phyloP scores from a whole-genome alignment of 2,113 vertebrate genomes.

The Sialia sialis region DNA sequence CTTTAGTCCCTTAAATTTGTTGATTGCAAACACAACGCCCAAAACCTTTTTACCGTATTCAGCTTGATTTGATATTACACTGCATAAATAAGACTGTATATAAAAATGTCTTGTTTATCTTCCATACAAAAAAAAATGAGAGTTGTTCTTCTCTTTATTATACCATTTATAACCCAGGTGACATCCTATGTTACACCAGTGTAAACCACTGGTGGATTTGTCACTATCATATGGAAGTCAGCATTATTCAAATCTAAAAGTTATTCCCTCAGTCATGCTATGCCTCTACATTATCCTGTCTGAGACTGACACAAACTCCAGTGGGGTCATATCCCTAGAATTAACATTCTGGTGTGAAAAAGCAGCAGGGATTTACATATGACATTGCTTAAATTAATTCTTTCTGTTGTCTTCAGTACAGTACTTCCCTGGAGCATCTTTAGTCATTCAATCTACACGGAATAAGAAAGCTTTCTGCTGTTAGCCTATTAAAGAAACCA shows the following conservation, averaged over 20 bases:
- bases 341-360: slow-evolving; percentile 48
- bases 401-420: slow-evolving; percentile 45
- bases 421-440: slow-evolving; percentile 54
- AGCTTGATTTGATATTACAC: slow-evolving; percentile 27
- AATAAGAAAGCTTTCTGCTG: slow-evolving; percentile 43
- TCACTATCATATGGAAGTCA: slow-evolving; percentile 13
- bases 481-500: slow-evolving; percentile 47
- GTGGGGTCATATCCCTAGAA: slow-evolving; percentile 21
- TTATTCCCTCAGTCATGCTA: background rate
- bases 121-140: background rate
- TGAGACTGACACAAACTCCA: slow-evolving; percentile 40
- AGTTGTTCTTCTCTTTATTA: background rate
- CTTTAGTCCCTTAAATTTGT: slow-evolving; percentile 39
- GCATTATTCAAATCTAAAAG: slow-evolving; percentile 28
- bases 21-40: slow-evolving; percentile 46
- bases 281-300: slow-evolving; percentile 16
- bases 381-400: slow-evolving; percentile 51
- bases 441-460: slow-evolving; percentile 13
- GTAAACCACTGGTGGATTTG: slow-evolving; percentile 28
- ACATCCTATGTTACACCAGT: background rate
- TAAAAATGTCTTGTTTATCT: slow-evolving; percentile 28
- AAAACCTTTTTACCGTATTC: background rate
- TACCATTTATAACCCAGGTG: background rate
- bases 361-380: slow-evolving; percentile 29
- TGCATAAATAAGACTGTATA: slow-evolving; percentile 17